These are phyloP conservation scores for Mystacornis crossleyi DNA, from an alignment of 2,113 vertebrate species.

Conservation along the genomic window DNA sequence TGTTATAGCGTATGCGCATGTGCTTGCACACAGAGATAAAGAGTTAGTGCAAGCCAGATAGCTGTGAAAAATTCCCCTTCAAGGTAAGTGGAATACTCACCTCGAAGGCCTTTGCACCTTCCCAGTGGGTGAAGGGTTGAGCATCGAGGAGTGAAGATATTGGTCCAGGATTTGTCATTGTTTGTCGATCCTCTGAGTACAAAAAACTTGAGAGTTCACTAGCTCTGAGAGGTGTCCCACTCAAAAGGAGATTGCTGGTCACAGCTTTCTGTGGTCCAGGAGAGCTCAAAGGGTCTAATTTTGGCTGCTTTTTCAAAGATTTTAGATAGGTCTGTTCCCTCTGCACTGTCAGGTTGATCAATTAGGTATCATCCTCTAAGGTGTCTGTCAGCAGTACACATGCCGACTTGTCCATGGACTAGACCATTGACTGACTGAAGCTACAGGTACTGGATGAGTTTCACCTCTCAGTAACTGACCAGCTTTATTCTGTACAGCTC, in stretches of 20 bases:
- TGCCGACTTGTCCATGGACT: not conserved
- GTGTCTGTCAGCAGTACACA: not conserved
- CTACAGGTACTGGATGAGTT: not conserved
- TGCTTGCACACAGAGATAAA: not conserved
- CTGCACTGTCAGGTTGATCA: not conserved
- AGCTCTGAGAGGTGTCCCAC: not conserved
- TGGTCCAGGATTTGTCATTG: not conserved
- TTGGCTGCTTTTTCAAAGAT: not conserved
- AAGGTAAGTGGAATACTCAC: not conserved
- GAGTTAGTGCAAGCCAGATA: not conserved
- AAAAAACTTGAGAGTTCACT: not conserved
- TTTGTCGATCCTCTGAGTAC: rapidly evolving
- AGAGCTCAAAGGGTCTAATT: not conserved
- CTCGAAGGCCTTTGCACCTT: not conserved
- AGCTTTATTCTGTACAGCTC: not conserved
- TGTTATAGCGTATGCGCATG: not conserved
- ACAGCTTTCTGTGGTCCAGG: rapidly evolving
- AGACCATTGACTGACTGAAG: not conserved
- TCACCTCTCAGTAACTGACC: not conserved
- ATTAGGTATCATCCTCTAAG: not conserved
- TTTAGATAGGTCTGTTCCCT: not conserved
- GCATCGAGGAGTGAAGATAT: not conserved
- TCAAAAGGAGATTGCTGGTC: not conserved
- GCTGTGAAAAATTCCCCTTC: not conserved
- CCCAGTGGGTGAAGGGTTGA: not conserved